Percentiles rank a stretch among this genome's conserved stretches.
Evolutionary conservation across 2,888 invertebrate genomes (phyloP).

Genomic region (Theretra japonica): DNA sequence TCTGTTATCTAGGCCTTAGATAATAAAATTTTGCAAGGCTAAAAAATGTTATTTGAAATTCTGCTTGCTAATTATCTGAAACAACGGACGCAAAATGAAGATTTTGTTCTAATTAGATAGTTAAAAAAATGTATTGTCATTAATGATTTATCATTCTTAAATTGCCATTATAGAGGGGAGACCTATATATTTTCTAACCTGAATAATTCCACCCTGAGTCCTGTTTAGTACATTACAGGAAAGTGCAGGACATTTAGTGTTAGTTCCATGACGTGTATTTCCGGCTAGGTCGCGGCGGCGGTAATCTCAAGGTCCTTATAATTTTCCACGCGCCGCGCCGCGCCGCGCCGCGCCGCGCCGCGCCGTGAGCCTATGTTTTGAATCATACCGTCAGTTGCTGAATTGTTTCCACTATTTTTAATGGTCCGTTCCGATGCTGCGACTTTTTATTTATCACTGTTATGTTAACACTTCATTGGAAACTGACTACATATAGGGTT

Average conservation of each 20-base stretch:
- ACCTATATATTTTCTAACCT: too few relatives aligned
- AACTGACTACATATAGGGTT: too few relatives aligned
- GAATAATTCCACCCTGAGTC: neutral
- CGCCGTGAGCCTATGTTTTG: conserved; percentile 6
- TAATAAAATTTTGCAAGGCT: too few relatives aligned
- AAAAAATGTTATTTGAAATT: too few relatives aligned
- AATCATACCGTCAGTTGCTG: conserved; percentile 17
- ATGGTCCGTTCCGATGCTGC: neutral
- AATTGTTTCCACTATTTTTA: conserved; percentile 15
- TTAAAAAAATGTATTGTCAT: too few relatives aligned
- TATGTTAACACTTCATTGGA: neutral
- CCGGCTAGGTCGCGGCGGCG: conserved; percentile 7
- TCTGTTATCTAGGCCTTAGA: too few relatives aligned
- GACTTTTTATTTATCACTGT: neutral
- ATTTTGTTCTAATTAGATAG: too few relatives aligned
- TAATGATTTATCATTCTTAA: too few relatives aligned
- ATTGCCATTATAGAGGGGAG: too few relatives aligned
- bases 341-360: neutral
- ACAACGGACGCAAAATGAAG: too few relatives aligned
- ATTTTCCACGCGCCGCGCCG: conserved; percentile 15
- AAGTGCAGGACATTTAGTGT: neutral
- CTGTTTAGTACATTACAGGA: conserved; percentile 11
- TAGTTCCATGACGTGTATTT: conserved; percentile 18
- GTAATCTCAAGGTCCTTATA: conserved; percentile 31
- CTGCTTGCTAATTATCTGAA: too few relatives aligned